These are phyloP conservation scores for Cotesia typhae DNA, from an alignment of 1,140 invertebrate species.

Conservation along the genomic window DNA sequence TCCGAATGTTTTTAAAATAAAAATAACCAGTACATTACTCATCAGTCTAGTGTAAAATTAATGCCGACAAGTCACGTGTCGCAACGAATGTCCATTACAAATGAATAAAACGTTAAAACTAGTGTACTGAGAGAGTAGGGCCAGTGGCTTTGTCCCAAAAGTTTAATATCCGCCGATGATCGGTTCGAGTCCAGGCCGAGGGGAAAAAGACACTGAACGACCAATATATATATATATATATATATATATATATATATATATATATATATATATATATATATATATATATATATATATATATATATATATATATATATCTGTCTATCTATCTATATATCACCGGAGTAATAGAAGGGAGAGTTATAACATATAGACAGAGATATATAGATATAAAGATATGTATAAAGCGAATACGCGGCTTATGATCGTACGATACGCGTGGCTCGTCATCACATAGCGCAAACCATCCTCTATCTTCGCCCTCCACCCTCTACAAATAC, in stretches of 20 bases:
- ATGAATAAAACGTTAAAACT: neutral
- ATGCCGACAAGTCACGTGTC: conserved; percentile 3
- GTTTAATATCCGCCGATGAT: conserved; percentile 35
- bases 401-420: conserved; percentile 23
- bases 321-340: conserved; percentile 1
- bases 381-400: neutral
- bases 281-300: no score
- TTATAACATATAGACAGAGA: neutral
- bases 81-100: neutral
- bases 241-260: no score
- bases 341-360: conserved; percentile 8
- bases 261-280: no score
- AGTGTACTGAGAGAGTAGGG: conserved; percentile 1
- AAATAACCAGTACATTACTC: no score
- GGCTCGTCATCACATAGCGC: conserved; percentile 3
- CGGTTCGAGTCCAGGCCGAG: neutral
- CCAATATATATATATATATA: no score
- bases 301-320: no score
- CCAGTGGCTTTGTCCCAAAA: conserved; percentile 35
- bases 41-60: no score
- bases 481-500: no score
- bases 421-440: conserved; percentile 34
- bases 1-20: no score
- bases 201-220: neutral
- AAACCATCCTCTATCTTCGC: neutral